Conservation (phyloP, 2,888 invertebrate genomes). For the Pseudococcus viburni region DNA sequence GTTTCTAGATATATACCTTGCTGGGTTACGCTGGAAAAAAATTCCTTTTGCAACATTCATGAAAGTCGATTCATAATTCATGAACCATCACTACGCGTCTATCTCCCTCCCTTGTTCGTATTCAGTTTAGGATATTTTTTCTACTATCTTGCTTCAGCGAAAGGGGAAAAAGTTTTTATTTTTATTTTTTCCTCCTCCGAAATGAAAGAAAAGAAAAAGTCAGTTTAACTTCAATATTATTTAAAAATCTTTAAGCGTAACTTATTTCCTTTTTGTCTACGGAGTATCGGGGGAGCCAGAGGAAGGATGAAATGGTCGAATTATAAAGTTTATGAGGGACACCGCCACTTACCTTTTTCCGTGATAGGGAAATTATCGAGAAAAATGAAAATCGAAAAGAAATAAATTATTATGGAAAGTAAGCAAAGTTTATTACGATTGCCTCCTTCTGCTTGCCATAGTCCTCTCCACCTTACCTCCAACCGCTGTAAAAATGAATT, state of each 20-base stretch:
- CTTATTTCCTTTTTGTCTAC: conserved; percentile 50
- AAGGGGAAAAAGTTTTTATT: neutral
- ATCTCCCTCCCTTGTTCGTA: no score
- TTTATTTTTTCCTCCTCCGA: neutral
- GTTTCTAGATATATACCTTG: no score
- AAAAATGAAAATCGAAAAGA: conserved; percentile 55
- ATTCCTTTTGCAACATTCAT: no score
- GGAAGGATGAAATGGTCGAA: conserved; percentile 51
- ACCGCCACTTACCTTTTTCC: conserved; percentile 41
- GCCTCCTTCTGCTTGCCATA: conserved; percentile 1
- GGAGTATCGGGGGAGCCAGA: neutral
- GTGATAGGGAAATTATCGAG: conserved; percentile 22
- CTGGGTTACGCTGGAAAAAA: no score
- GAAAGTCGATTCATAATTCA: no score
- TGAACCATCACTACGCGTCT: no score
- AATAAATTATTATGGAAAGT: conserved; percentile 60
- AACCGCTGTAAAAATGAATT: conserved; percentile 46
- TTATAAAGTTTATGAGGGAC: conserved; percentile 62
- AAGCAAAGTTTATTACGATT: conserved; percentile 59
- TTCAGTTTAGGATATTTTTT: neutral
- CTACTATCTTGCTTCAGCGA: neutral
- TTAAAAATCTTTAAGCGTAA: conserved; percentile 53
- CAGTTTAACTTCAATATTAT: conserved; percentile 50
- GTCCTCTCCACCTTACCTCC: neutral
- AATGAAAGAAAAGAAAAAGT: conserved; percentile 33